These are phyloP conservation scores for Paguma larvata DNA, from an alignment of 2,797 vertebrate species.

Conservation along the genomic window DNA sequence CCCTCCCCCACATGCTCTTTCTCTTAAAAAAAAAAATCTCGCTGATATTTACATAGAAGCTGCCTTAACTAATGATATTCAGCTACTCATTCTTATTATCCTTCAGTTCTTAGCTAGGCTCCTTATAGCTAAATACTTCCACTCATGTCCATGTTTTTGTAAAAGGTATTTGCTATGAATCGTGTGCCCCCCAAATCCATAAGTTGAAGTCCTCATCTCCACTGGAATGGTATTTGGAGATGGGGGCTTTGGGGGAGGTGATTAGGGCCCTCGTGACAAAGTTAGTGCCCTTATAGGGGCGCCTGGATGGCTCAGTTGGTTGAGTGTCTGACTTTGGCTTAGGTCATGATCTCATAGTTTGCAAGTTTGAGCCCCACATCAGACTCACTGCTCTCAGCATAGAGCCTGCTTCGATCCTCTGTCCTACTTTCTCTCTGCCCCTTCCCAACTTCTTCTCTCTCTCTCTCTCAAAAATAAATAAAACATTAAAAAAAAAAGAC, in stretches of 20 bases:
- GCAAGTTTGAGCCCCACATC: too few species aligned
- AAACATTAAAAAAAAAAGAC: not conserved
- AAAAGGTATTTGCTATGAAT: not conserved
- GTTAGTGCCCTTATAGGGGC: not conserved
- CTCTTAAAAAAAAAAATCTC: too few species aligned
- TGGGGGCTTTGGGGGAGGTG: not conserved
- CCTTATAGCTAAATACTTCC: not conserved
- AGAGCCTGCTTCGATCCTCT: too few species aligned
- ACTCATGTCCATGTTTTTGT: not conserved
- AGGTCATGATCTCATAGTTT: too few species aligned
- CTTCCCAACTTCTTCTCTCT: too few species aligned
- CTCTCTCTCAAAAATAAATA: not conserved
- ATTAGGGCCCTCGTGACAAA: not conserved
- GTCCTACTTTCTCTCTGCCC: too few species aligned
- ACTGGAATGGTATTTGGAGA: not conserved
- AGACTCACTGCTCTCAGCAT: too few species aligned
- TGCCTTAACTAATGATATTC: not conserved
- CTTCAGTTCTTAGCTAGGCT: not conserved
- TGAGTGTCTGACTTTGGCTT: too few species aligned
- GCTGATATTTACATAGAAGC: not conserved
- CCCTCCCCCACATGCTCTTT: too few species aligned
- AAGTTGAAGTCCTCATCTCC: not conserved
- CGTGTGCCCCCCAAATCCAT: not conserved
- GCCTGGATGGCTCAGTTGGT: too few species aligned
- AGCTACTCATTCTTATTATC: not conserved